These are phyloP conservation scores for Aproaerema taeniolella DNA, from an alignment of 2,888 invertebrate species.

Conservation along the genomic window DNA sequence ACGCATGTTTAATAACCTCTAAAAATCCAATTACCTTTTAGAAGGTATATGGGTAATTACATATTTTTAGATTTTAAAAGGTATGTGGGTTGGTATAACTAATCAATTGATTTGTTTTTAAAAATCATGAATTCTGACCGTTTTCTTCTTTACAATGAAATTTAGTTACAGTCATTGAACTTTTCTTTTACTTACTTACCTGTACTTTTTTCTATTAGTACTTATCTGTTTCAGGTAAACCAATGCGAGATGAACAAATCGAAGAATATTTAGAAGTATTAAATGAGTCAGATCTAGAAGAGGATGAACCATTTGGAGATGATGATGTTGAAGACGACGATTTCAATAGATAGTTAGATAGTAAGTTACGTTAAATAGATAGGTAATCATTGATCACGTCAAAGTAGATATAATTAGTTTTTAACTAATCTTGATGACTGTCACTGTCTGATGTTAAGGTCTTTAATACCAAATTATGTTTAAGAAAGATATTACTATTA, in stretches of 20 bases:
- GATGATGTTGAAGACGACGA: constrained; percentile 1
- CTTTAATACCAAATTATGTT: too few relatives aligned
- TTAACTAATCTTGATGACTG: too few relatives aligned
- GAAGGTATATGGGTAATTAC: not conserved
- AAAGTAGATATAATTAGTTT: too few relatives aligned
- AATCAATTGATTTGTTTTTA: not conserved
- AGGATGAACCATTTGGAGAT: not conserved
- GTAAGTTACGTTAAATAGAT: too few relatives aligned
- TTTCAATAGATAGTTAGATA: not conserved
- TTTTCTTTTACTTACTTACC: not conserved
- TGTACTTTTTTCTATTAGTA: not conserved
- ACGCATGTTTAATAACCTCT: not conserved
- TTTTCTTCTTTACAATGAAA: not conserved
- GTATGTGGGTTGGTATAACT: not conserved
- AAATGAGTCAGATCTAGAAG: constrained; percentile 1
- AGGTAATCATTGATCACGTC: too few relatives aligned
- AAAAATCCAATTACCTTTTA: not conserved
- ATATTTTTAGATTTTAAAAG: not conserved
- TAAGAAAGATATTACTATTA: too few relatives aligned
- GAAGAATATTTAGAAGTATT: not conserved
- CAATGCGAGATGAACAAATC: not conserved
- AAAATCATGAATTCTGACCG: too few relatives aligned
- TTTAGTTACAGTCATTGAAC: not conserved
- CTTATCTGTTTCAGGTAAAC: constrained; percentile 1
- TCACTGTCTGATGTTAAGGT: too few relatives aligned